Base-by-base conservation (phyloP, 1,140 invertebrate genomes). In the Frieseomelitta varia region DNA sequence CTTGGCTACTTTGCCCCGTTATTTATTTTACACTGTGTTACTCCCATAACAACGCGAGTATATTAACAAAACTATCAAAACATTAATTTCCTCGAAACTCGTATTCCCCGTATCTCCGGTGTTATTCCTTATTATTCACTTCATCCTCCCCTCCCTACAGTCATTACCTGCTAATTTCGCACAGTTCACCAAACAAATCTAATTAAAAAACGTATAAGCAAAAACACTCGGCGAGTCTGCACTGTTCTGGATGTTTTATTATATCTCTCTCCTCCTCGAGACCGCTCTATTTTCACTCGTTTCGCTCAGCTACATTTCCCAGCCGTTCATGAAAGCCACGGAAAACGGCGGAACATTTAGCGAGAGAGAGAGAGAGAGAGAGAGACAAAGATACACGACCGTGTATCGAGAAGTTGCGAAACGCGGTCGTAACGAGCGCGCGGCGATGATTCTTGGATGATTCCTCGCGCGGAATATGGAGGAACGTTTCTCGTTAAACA, bases 401-500 rank as follows among this genome's bases (percentile, higher is more conserved):
- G 47, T 10, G 17, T 72, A 72, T 72, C 69, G 39, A 53, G 71
- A 72, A 53, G n/a, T 53, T 30, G 71, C 17, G 47, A 73, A 73
- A 73, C 47, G 39, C 39, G n/a, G 24, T 17, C 47, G n/a, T 53
- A 73, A 73, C 71, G 47, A 73, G n/a, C 39, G 3, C 17, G 47
- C 10, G 21, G 3, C 17, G 27, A 73, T 73, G 53, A 73, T 53
- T 73, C 47, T 53, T 73, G 39, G 39, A 47, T 47, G 39, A 47
- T 47, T 47, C 6, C 8, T 4, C 17, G 39, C 39, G 39, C 8
- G n/a, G 71, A 53, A 73, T 53, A 73, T 53, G 71, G 17, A 73
- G 39, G 15, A 15, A 72, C 69, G 47, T 53, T 53, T 53, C 71
- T 73, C 71, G 71, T 73, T 73, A 73, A 47, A n/a, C n/a, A 17